Evolutionary conservation across 92 coral and sea anemone species (phyloP).

Genomic region (Pocillopora meandrina): DNA sequence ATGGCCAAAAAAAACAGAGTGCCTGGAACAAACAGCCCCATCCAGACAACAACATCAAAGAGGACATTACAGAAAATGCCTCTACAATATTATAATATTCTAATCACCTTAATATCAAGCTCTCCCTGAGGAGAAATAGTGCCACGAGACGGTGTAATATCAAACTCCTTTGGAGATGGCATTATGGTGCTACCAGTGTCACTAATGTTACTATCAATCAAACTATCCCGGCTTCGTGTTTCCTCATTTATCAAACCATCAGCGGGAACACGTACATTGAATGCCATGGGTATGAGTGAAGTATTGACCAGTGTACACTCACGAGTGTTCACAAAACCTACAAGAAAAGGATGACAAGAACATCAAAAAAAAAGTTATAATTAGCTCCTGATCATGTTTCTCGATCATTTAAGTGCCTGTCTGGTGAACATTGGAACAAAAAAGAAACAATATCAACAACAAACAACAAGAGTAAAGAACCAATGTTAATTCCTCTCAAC

Average conservation of each 20-base stretch:
- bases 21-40: too few relatives aligned
- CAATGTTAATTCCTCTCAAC: background rate
- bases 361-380: background rate
- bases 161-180: constrained; percentile 85
- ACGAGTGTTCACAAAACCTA: constrained; percentile 92
- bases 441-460: too few relatives aligned
- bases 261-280: constrained; percentile 90
- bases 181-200: constrained; percentile 61
- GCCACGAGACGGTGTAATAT: constrained; percentile 73
- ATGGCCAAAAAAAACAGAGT: too few relatives aligned
- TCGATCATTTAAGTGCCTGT: too few relatives aligned
- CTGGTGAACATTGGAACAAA: too few relatives aligned
- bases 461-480: background rate
- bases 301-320: constrained; percentile 88
- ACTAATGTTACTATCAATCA: constrained; percentile 84
- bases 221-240: constrained; percentile 53
- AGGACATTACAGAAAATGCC: too few relatives aligned
- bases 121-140: constrained; percentile 88
- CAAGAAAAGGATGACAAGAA: background rate
- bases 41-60: too few relatives aligned
- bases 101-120: constrained; percentile 71
- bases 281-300: constrained; percentile 96
- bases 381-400: too few relatives aligned
- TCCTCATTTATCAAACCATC: constrained; percentile 74
- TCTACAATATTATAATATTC: background rate